A percentile compares a stretch with the other conserved stretches of the same genome.
Conservation (phyloP, 2,888 invertebrate species). For the Hartigia nigra region DNA sequence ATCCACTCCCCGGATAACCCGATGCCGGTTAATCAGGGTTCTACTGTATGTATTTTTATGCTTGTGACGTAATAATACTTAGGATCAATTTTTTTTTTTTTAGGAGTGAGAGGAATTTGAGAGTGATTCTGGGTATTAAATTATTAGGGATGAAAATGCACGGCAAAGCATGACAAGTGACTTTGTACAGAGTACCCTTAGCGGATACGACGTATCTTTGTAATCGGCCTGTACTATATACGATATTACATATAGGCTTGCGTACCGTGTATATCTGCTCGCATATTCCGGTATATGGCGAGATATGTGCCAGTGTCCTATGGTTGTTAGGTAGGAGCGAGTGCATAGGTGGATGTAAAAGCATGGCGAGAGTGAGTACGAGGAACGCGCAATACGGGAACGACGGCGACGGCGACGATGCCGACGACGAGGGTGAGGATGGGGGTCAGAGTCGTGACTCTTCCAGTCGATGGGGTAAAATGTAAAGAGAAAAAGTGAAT, state of each 20-base stretch:
- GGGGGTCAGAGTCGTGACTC: constrained; percentile 47
- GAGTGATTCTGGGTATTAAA: no score
- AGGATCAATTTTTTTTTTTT: no score
- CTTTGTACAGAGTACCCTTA: background rate
- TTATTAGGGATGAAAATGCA: background rate
- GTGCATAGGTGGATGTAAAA: constrained; percentile 26
- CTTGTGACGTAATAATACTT: no score
- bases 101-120: no score
- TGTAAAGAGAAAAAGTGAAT: constrained; percentile 35
- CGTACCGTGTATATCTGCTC: background rate
- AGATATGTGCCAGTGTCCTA: background rate
- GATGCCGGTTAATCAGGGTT: no score
- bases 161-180: background rate
- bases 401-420: constrained; percentile 28
- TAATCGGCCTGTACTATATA: background rate
- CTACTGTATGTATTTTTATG: no score
- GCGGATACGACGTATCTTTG: background rate
- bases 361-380: constrained; percentile 37
- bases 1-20: no score
- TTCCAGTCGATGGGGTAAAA: constrained; percentile 38
- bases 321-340: constrained; percentile 8
- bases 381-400: constrained; percentile 24
- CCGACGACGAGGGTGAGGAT: constrained; percentile 11
- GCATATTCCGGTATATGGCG: constrained; percentile 2
- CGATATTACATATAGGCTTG: background rate